Evolutionary conservation across 1,140 invertebrate species (phyloP), one percentile per base, ranked within the genome.

Genomic region (Helicoverpa armigera): DNA sequence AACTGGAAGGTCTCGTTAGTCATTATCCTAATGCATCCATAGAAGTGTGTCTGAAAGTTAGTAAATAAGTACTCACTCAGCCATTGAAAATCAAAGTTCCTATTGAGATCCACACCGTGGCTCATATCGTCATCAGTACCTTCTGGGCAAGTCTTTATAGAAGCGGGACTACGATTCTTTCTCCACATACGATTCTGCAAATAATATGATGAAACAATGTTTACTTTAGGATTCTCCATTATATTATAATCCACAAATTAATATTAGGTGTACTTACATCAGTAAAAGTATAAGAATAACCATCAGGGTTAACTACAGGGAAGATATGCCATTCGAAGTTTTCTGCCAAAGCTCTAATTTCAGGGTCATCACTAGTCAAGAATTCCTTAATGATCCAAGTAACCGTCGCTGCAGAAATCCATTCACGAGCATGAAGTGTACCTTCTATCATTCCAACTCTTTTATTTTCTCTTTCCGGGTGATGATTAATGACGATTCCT

Each of bases 371-470:
- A 87, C 96, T 96, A 56, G 95, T 93, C 29, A 98, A 85, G 58
- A 98, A 93, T 82, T 97, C 94, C 79, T 97, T 96, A 0, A 97
- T 91, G 10, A 98, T 94, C 87, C 97, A 98, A 11, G 97, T 96
- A 0, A 96, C 95, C 0, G 96, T 96, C 1, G 97, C 97, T 3
- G 97, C 96, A 0, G 96, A 94, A 11, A 98, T 97, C 97, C 97
- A 98, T 93, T 98, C 97, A 53, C 97, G 95, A 0, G 97, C 97
- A 91, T 98, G 97, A 43, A 97, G 96, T 2, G 97, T 96, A 75
- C 95, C 96, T 89, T 97, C 96, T 18, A 97, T 70, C 69, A 94
- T 82, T 63, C 89, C 91, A 67, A 90, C 88, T 3, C 83, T 35
- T 54, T 85, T 87, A 7, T 86, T 76, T 31, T 72, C 79, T 65